These are phyloP conservation scores for Microhierax caerulescens DNA, from an alignment of 2,797 vertebrate species.

Conservation along the genomic window DNA sequence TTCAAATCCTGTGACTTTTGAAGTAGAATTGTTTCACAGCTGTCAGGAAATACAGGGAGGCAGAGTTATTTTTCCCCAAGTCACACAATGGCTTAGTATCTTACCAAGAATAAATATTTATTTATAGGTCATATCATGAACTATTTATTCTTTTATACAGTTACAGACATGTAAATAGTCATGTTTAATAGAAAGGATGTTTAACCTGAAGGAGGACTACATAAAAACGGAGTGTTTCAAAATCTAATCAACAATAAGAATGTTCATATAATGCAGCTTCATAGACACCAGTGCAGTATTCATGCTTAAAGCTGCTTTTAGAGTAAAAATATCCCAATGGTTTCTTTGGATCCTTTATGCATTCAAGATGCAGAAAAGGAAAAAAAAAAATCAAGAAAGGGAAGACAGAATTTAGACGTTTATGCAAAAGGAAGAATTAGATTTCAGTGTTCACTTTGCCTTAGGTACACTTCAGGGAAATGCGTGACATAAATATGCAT, in stretches of 20 bases:
- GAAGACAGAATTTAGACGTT: not conserved
- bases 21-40: slow-evolving; percentile 49
- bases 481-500: not conserved
- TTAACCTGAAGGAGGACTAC: not conserved
- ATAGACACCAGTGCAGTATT: not conserved
- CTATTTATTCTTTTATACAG: not conserved
- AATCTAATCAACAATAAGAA: not conserved
- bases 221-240: not conserved
- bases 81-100: not conserved
- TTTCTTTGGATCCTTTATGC: not conserved
- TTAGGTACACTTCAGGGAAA: slow-evolving; percentile 9
- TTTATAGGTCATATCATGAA: slow-evolving; percentile 23
- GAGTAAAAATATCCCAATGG: not conserved
- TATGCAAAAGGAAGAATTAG: not conserved
- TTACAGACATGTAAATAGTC: not conserved
- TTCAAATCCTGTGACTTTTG: slow-evolving; percentile 55
- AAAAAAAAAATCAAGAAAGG: not conserved
- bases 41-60: slow-evolving; percentile 27
- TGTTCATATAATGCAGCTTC: not conserved
- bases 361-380: not conserved
- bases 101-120: slow-evolving; percentile 40
- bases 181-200: not conserved
- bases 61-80: slow-evolving; percentile 9
- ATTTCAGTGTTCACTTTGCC: not conserved
- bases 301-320: not conserved